Percentiles rank a stretch among this genome's conserved stretches.
phyloP scores from a whole-genome alignment of 37 sponge, comb jelly and placozoan genomes.

The Halisarca cf. caerulea region DNA sequence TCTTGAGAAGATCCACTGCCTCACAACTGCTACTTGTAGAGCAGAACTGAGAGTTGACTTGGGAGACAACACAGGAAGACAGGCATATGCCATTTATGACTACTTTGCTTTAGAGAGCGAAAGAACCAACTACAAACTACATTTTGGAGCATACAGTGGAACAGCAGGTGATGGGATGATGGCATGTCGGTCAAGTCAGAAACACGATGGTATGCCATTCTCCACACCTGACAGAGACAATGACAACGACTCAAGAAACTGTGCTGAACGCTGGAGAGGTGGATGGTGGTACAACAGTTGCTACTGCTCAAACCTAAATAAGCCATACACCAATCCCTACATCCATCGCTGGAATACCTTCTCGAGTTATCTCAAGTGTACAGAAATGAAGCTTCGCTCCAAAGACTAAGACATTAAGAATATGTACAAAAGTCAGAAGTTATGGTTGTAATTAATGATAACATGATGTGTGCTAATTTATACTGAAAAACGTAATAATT shows the following conservation, averaged over 20 bases:
- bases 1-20: constrained; percentile 25
- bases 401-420: background rate
- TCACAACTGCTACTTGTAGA: background rate
- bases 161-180: constrained; percentile 10
- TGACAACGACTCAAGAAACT: constrained; percentile 1
- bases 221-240: constrained; percentile 8
- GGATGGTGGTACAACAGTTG: constrained; percentile 29
- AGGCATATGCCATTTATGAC: constrained; percentile 1
- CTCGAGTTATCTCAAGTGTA: background rate
- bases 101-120: background rate
- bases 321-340: background rate
- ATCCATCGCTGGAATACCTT: background rate
- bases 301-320: background rate
- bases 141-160: constrained; percentile 5
- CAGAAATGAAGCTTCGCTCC: constrained; percentile 16
- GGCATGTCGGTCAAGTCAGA: too few relatives aligned
- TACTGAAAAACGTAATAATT: too few relatives aligned
- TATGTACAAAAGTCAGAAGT: too few relatives aligned
- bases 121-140: background rate
- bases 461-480: too few relatives aligned
- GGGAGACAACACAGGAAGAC: background rate
- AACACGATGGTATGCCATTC: background rate
- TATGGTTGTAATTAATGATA: too few relatives aligned
- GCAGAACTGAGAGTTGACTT: constrained; percentile 1
- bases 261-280: background rate